phyloP scores from a whole-genome alignment of 2,113 vertebrate species.

The Hemiprocne comata region DNA sequence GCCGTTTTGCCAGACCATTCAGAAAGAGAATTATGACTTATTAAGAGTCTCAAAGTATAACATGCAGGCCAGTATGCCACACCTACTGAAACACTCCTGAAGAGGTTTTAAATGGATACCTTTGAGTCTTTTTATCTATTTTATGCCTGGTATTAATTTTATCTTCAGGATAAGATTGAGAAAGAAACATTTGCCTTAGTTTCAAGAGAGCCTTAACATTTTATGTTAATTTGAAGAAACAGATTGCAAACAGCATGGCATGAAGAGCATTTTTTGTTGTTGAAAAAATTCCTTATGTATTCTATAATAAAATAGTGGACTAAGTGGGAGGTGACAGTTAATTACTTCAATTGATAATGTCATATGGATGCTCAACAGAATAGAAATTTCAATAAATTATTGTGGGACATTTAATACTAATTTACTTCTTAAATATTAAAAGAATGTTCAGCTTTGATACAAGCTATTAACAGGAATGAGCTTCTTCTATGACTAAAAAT shows the following conservation, averaged over 20 bases:
- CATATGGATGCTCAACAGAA: not conserved
- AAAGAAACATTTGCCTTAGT: not conserved
- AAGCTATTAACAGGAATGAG: not conserved
- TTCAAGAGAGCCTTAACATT: not conserved
- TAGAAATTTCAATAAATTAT: not conserved
- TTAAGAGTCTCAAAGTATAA: fast-evolving
- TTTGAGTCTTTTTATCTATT: not conserved
- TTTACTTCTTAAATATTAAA: not conserved
- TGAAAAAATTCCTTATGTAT: not conserved
- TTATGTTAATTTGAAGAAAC: not conserved
- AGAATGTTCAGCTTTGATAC: not conserved
- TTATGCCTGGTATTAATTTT: not conserved
- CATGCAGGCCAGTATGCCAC: not conserved
- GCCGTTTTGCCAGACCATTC: not conserved
- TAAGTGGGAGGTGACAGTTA: not conserved
- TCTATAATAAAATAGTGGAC: not conserved
- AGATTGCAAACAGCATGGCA: not conserved
- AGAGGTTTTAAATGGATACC: not conserved
- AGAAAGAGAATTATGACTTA: not conserved
- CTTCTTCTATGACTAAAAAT: not conserved
- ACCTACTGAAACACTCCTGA: not conserved
- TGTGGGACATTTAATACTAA: not conserved
- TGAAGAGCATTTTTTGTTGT: not conserved
- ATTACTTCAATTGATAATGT: not conserved
- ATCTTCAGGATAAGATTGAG: not conserved